Percentiles rank a stretch among this genome's conserved stretches.
Conservation (phyloP, 2,113 vertebrate genomes). For the Pelobates fuscus region DNA sequence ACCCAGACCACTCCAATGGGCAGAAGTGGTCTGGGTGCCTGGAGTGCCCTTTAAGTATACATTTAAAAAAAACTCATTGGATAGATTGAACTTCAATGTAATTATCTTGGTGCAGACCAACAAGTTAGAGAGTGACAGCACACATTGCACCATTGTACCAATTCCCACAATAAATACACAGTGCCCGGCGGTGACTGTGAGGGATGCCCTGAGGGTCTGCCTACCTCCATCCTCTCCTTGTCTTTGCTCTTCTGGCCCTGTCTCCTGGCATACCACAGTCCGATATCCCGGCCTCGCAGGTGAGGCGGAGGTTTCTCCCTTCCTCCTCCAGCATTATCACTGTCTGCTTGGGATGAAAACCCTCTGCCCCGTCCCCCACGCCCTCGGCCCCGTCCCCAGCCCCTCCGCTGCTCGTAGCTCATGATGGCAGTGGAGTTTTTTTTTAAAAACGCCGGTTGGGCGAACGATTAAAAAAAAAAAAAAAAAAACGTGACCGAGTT, state of each 20-base stretch:
- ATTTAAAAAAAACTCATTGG: too few species aligned
- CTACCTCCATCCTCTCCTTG: constrained; percentile 85
- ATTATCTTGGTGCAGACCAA: too few species aligned
- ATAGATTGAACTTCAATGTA: too few species aligned
- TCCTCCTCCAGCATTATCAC: constrained; percentile 60
- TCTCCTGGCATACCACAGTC: constrained; percentile 90
- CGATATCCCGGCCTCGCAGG: constrained; percentile 91
- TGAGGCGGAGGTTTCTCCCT: constrained; percentile 83
- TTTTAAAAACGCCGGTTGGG: neutral
- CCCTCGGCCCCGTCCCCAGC: constrained; percentile 62
- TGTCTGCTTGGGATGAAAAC: constrained; percentile 33
- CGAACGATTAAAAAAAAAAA: neutral
- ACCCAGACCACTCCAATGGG: too few species aligned
- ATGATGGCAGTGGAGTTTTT: constrained; percentile 52
- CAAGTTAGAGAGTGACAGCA: too few species aligned
- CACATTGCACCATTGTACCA: too few species aligned
- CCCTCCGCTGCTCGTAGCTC: constrained; percentile 74
- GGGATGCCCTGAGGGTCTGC: too few species aligned
- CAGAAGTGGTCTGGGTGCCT: too few species aligned
- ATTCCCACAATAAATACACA: too few species aligned
- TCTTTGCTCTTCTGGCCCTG: constrained; percentile 85
- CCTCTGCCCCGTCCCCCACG: constrained; percentile 57
- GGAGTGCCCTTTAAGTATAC: too few species aligned
- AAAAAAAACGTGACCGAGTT: neutral
- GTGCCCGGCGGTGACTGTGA: too few species aligned